Base-by-base conservation (phyloP, 2,888 invertebrate species). In the Ophion costatus region DNA sequence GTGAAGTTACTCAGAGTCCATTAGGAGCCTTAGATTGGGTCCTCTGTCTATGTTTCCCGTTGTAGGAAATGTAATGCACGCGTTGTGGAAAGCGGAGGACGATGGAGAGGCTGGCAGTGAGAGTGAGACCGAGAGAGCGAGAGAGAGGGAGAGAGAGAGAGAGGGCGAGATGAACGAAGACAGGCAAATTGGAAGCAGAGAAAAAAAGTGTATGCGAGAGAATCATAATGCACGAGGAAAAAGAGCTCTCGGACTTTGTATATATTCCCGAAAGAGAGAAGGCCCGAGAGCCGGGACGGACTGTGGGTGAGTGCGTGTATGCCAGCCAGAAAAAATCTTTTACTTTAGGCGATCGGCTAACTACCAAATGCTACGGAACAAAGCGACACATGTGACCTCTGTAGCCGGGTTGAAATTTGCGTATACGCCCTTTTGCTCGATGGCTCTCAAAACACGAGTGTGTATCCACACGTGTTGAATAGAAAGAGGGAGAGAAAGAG, bases 11-110 rank as follows among this genome's bases (percentile, higher is more conserved):
- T 38, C 9, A 6, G 38, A 38, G 38, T 38, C 1, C 7, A 38
- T 5, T 33, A 38, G 38, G 38, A 38, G 0, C 6, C 1, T 6
- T 38, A 87, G 88, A 89, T 87, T 89, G 88, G 81, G 88, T 83
- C 73, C 81, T 83, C 29, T 29, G 4, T 42, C 11, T n/a, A 79
- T 29, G 70, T 80, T 59, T 76, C 61, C 56, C 38, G 42, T 76
- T 63, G 77, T 38, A 75, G 42, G 66, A 24, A 76, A 66, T 83
- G 80, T 85, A 80, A 75, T 80, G 38, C 59, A 77, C 56, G 80
- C 51, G 64, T 74, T 38, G 69, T 71, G 9, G 33, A 51, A 10
- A 42, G 74, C 9, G 51, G n/a, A 51, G 51, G n/a, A 51, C 33
- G 11, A 71, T 79, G 63, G 80, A 67, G 51, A 70, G 33, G 56